Base-by-base conservation (phyloP, 2,797 vertebrate genomes). In the Serranus cabrilla region DNA sequence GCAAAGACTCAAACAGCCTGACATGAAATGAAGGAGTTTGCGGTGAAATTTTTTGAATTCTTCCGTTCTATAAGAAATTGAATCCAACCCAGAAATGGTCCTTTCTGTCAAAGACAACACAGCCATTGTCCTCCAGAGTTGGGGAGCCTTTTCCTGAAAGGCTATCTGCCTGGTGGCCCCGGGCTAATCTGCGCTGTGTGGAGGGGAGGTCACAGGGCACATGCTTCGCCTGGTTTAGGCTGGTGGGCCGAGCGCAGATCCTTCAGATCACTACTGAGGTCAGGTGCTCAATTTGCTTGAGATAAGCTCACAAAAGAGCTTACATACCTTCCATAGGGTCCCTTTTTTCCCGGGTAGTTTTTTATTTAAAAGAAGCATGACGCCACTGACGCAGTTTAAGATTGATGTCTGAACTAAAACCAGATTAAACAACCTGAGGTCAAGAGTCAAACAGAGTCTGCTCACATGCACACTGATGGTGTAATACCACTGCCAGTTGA, bases 41-140 rank as follows among this genome's bases (percentile, higher is more conserved):
- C 16, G 31, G 71, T 51, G 74, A 84, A 21, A 91, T 91, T 63
- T 88, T 84, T 78, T 50, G 72, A 90, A 91, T 91, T 90, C 83
- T 84, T 91, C 73, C 50, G 65, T 77, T 69, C 76, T 39, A 87
- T 50, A 78, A 76, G 91, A 94, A 92, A 92, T 80, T 82, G 80
- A 93, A 92, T 87, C 87, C 83, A 82, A 89, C 73, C 75, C 83
- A 92, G 87, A 93, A 93, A 92, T 86, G 78, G 78, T 89, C 92
- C 87, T 85, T 88, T 94, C 79, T 80, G 76, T 92, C 78, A 73
- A 62, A 89, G 83, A 96, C 95, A 95, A 95, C 81, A 89, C 87
- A 52, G 74, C 91, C 90, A 94, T 94, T 95, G 95, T 95, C 86
- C 92, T 85, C 70, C 58, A 63, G 84, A 63, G 74, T 79, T 76